Conservation (phyloP, 2,113 vertebrate species). For the Marmota monax region DNA sequence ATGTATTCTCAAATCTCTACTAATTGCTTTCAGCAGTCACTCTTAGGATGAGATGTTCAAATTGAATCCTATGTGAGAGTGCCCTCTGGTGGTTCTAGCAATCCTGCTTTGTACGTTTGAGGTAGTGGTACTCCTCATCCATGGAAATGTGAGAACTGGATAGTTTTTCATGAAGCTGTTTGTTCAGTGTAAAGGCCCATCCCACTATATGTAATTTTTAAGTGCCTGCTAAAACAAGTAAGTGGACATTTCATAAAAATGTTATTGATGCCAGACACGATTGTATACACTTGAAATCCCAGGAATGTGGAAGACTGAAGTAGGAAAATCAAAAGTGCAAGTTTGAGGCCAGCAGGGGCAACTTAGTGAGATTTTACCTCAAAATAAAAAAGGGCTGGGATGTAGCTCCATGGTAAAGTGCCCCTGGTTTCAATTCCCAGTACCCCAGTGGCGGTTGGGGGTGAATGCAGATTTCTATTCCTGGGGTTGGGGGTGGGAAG, state of each 20-base stretch:
- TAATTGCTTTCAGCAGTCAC: background rate
- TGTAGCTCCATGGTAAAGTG: no score
- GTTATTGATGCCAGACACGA: background rate
- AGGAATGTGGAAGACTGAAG: no score
- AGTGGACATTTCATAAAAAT: constrained; percentile 10
- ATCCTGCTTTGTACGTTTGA: background rate
- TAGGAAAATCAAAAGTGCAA: no score
- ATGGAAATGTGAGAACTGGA: background rate
- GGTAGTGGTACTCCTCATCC: background rate
- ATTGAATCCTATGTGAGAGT: constrained; percentile 38
- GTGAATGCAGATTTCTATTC: background rate
- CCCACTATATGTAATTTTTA: background rate
- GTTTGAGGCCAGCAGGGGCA: no score
- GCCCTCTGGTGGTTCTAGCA: constrained; percentile 73
- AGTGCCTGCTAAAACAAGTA: background rate
- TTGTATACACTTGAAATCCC: no score
- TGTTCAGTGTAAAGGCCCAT: background rate
- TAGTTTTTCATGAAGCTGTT: background rate
- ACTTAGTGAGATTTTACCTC: no score
- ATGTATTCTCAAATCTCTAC: constrained; percentile 37
- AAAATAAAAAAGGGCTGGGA: no score
- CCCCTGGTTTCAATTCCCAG: no score
- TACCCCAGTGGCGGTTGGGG: no score
- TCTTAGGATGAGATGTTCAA: background rate
- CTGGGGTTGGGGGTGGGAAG: background rate